These are phyloP conservation scores for Drosophila equinoxialis DNA, from an alignment of 1,140 invertebrate species.

Conservation along the genomic window DNA sequence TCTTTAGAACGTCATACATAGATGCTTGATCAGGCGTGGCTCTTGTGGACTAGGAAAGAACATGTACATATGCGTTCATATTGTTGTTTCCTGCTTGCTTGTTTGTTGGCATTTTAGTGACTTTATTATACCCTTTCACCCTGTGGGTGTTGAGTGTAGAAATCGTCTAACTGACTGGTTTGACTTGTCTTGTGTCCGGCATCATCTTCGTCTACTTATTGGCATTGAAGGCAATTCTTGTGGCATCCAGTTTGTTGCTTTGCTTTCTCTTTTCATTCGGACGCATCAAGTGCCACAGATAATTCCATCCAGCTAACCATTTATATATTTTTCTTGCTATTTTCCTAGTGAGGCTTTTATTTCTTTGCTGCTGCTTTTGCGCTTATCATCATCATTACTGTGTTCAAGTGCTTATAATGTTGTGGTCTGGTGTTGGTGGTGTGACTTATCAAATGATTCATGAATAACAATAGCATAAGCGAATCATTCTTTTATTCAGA, in stretches of 20 bases:
- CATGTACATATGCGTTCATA: too few relatives aligned
- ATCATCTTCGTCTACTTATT: slow-evolving; percentile 1
- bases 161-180: not conserved
- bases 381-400: too few relatives aligned
- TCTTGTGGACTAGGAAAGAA: too few relatives aligned
- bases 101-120: too few relatives aligned
- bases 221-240: slow-evolving; percentile 6
- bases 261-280: slow-evolving; percentile 17
- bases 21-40: too few relatives aligned
- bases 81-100: too few relatives aligned
- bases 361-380: not conserved
- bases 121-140: not conserved
- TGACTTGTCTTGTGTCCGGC: slow-evolving; percentile 17
- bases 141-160: not conserved
- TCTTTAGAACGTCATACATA: too few relatives aligned
- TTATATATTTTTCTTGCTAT: not conserved
- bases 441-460: slow-evolving; percentile 21
- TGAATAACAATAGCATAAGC: slow-evolving; percentile 7
- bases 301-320: not conserved
- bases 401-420: not conserved
- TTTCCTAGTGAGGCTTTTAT: not conserved
- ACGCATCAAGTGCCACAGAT: slow-evolving; percentile 13
- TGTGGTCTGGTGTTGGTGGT: not conserved
- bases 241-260: slow-evolving; percentile 17
- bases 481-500: not conserved